Evolutionary conservation across 2,888 invertebrate genomes (phyloP), one percentile per base, ranked within the genome.

Genomic region (Eupithecia exiguata): DNA sequence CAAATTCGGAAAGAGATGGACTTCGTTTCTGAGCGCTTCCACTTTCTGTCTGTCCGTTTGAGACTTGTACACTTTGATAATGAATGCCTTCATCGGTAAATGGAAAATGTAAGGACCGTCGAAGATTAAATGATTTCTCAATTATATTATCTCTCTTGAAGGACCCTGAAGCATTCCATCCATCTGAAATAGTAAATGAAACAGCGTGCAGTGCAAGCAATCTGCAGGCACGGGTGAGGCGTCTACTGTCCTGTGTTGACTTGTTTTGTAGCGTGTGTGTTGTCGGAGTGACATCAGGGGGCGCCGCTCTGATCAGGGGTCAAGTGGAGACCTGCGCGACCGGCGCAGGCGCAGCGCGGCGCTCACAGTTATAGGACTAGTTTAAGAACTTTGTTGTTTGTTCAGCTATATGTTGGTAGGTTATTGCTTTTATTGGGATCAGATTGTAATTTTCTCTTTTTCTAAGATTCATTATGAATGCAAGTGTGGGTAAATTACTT

Each of bases 241-340:
- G 53, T 12, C 21, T 53, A 6, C 0, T 21, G 53, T 53, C 49
- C n/a, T 53, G 25, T 14, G 53, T 30, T 30, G 30, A 3, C 30
- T 4, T 3, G 30, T 30, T 1, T 53, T 1, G 53, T 53, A 18
- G n/a, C 21, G n/a, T 49, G 53, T 5, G 58, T 58, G 25, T 21
- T 53, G 49, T 58, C 25, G 53, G 21, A 21, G 66, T 66, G 66
- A 66, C 66, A 25, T 66, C 40, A 66, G 58, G 58, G 25, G 58
- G 58, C 58, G 58, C 62, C 0, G 40, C 66, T 40, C 66, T 62
- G 66, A 14, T 25, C 65, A 65, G 38, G 40, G 66, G 25, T 65
- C 66, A 66, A 66, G 66, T 66, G 66, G 53, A 10, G 25, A 21
- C 21, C 25, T 58, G 21, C 53, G 53, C 53, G 21, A 5, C 4